Conservation (phyloP, 2,797 vertebrate genomes). For the Leontopithecus rosalia region DNA sequence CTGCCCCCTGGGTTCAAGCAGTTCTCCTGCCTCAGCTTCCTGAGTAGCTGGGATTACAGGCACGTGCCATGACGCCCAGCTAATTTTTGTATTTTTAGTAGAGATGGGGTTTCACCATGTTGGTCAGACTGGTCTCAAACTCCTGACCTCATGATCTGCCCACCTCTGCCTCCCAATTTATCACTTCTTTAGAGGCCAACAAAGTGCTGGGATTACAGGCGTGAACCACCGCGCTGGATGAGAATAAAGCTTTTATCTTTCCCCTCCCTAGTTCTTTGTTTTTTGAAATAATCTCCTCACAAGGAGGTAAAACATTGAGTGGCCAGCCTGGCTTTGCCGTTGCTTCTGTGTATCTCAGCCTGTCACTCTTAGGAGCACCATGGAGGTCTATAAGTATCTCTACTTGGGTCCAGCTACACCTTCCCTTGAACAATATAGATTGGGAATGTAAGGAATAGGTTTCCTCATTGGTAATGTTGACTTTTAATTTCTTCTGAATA, state of each 20-base stretch:
- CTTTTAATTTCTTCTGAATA: not conserved
- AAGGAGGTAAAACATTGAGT: not conserved
- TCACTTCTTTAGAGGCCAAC: too few relatives aligned
- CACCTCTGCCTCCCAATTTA: not conserved
- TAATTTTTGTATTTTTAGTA: too few relatives aligned
- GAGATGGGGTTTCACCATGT: not conserved
- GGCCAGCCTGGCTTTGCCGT: not conserved
- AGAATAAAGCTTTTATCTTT: not conserved
- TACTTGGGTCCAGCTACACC: not conserved
- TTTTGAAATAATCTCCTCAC: not conserved
- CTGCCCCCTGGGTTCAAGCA: too few relatives aligned
- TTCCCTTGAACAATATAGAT: not conserved
- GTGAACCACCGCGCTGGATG: rapidly evolving
- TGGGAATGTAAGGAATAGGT: not conserved
- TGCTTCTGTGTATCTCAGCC: not conserved
- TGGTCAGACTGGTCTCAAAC: not conserved
- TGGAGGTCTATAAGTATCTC: not conserved
- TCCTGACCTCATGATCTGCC: not conserved
- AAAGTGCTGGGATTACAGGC: too few relatives aligned
- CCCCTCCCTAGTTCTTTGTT: not conserved
- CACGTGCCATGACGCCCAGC: rapidly evolving
- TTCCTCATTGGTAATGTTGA: not conserved
- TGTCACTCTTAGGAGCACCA: not conserved
- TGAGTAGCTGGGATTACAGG: too few relatives aligned
- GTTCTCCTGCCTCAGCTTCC: too few relatives aligned